phyloP scores from a whole-genome alignment of 2,113 vertebrate species.

The Pimephales promelas region DNA sequence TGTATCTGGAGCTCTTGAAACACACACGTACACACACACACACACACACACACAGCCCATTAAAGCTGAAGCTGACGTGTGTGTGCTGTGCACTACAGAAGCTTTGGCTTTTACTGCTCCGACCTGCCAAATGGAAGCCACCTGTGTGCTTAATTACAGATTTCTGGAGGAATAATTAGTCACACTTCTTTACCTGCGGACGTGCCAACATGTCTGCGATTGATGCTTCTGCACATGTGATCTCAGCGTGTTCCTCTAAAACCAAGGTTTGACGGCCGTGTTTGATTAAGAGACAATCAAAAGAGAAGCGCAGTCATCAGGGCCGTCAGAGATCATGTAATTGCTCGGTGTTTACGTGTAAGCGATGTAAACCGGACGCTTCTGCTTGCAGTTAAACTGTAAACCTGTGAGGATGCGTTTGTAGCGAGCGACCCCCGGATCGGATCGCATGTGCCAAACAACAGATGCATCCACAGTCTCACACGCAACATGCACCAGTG shows the following conservation, averaged over 20 bases:
- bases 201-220: conserved; percentile 50
- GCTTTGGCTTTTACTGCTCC: conserved; percentile 72
- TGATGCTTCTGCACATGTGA: conserved; percentile 23
- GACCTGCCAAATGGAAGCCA: conserved; percentile 71
- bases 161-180: conserved; percentile 66
- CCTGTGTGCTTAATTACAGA: conserved; percentile 70
- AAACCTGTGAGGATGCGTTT: not conserved
- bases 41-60: not conserved
- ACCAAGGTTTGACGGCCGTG: not conserved
- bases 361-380: conserved; percentile 49
- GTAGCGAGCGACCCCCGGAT: not conserved
- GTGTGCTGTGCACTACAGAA: conserved; percentile 60
- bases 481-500: not conserved
- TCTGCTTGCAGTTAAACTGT: conserved; percentile 35
- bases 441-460: not conserved
- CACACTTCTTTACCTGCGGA: conserved; percentile 67
- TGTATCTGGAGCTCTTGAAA: conserved; percentile 10
- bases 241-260: conserved; percentile 2
- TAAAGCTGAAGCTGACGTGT: not conserved
- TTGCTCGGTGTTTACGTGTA: conserved; percentile 64
- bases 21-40: not conserved
- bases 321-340: conserved; percentile 46
- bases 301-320: conserved; percentile 4
- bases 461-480: not conserved
- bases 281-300: not conserved